Percentiles rank a stretch among this genome's conserved stretches.
phyloP scores from a whole-genome alignment of 1,140 invertebrate genomes.

The Seison nebaliae region DNA sequence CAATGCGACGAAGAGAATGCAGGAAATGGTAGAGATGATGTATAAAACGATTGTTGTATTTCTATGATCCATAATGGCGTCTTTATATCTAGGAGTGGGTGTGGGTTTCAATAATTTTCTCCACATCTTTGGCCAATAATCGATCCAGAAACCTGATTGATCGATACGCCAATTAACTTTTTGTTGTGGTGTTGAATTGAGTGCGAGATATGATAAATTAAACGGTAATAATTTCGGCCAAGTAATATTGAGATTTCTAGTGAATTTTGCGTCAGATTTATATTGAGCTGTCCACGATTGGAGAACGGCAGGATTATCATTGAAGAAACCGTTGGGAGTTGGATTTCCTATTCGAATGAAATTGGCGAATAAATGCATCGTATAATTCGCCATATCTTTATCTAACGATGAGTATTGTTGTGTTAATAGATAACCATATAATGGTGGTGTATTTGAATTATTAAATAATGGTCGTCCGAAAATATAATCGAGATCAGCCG shows the following conservation, averaged over 20 bases:
- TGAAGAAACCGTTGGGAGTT: constrained; percentile 3
- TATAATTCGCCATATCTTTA: constrained; percentile 12
- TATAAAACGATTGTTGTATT: background rate
- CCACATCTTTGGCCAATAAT: constrained; percentile 10
- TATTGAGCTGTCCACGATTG: constrained; percentile 7
- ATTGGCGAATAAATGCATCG: constrained; percentile 12
- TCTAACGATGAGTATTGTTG: constrained; percentile 5
- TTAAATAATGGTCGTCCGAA: constrained; percentile 25
- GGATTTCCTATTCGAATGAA: constrained; percentile 5
- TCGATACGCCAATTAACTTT: constrained; percentile 5
- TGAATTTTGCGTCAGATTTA: constrained; percentile 3
- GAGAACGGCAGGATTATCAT: background rate
- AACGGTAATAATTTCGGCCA: constrained; percentile 4
- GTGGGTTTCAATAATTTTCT: constrained; percentile 1
- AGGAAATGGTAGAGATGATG: too few species aligned
- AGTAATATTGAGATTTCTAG: constrained; percentile 7
- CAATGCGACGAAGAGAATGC: too few species aligned
- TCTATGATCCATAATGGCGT: constrained; percentile 2
- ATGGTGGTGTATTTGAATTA: constrained; percentile 15
- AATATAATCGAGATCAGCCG: constrained; percentile 32
- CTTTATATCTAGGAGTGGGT: constrained; percentile 3
- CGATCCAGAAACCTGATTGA: constrained; percentile 9
- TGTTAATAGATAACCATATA: constrained; percentile 6
- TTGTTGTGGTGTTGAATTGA: constrained; percentile 1
- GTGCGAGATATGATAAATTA: constrained; percentile 12